These are phyloP conservation scores for Cisticola juncidis DNA, from an alignment of 2,113 vertebrate genomes.

Conservation along the genomic window DNA sequence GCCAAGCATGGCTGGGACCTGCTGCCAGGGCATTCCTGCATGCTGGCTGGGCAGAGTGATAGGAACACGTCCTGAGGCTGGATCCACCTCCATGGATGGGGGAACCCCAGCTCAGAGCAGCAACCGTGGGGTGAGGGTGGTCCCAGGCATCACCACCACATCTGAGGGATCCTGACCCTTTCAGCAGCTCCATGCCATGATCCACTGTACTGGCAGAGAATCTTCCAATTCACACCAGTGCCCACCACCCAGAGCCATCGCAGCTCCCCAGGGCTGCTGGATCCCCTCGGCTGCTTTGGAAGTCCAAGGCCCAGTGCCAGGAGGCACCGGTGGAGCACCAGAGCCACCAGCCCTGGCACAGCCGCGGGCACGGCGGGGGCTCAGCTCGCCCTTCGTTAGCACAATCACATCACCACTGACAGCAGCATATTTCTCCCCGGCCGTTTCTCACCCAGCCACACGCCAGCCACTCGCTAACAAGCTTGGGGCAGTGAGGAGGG, in stretches of 20 bases:
- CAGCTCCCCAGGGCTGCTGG: background rate
- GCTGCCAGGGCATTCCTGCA: background rate
- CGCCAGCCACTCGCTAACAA: slow-evolving; percentile 51
- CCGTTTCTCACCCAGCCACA: slow-evolving; percentile 68
- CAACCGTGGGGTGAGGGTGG: accelerated
- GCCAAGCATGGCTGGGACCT: background rate
- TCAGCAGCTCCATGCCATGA: background rate
- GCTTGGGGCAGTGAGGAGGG: slow-evolving; percentile 40
- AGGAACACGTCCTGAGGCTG: background rate
- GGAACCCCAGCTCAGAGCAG: background rate
- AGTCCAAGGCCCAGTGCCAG: background rate
- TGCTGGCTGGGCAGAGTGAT: accelerated
- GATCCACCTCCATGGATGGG: background rate
- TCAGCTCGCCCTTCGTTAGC: slow-evolving; percentile 66
- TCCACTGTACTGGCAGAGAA: accelerated
- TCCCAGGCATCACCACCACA: background rate
- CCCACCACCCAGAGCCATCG: background rate
- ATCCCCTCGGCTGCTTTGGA: accelerated
- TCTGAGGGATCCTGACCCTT: no score
- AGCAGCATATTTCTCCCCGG: slow-evolving; percentile 63
- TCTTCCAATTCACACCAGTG: background rate
- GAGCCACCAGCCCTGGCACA: background rate
- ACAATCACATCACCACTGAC: slow-evolving; percentile 77
- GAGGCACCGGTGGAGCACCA: background rate
- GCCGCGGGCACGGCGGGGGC: background rate